Conservation (phyloP, 2,797 vertebrate genomes). For the Macropodus opercularis region DNA sequence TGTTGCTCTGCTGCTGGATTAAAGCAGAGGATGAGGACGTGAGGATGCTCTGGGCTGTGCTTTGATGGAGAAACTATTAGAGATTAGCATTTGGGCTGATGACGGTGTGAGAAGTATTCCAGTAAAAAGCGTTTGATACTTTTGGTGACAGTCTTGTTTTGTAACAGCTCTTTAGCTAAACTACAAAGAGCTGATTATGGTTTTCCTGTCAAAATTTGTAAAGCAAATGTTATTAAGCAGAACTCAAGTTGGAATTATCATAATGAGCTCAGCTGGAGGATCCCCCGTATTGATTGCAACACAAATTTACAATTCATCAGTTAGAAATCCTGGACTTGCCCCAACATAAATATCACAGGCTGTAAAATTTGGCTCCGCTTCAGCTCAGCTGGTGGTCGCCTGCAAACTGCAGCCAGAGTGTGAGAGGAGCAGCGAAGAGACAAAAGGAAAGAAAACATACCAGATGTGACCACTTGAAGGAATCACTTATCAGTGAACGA, state of each 20-base stretch:
- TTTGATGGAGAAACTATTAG: conserved; percentile 34
- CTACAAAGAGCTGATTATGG: conserved; percentile 41
- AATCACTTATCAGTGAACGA: conserved; percentile 63
- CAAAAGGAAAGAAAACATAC: conserved; percentile 71
- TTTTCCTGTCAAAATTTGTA: conserved; percentile 34
- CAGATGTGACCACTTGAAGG: conserved; percentile 60
- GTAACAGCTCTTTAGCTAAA: conserved; percentile 6
- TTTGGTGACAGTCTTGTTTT: conserved; percentile 17
- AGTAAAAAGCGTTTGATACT: conserved; percentile 24
- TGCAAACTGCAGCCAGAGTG: conserved; percentile 34
- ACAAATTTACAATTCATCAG: conserved; percentile 66
- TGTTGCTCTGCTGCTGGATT: conserved; percentile 43
- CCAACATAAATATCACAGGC: conserved; percentile 75
- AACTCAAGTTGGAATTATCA: conserved; percentile 31
- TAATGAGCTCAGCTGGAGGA: conserved; percentile 59
- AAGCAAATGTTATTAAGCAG: conserved; percentile 56
- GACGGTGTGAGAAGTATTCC: conserved; percentile 48
- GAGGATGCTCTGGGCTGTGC: conserved; percentile 11
- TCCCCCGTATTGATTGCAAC: conserved; percentile 72
- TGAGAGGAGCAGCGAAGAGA: conserved; percentile 49
- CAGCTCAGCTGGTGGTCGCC: conserved; percentile 80
- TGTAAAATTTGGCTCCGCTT: conserved; percentile 69
- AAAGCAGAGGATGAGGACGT: conserved; percentile 35
- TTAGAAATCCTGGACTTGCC: conserved; percentile 74
- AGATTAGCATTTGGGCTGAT: conserved; percentile 32